Percentiles rank a stretch among this genome's conserved stretches.
These are phyloP conservation scores for Caenorhabditis sinica DNA, from an alignment of 2,888 invertebrate genomes.

Conservation along the genomic window DNA sequence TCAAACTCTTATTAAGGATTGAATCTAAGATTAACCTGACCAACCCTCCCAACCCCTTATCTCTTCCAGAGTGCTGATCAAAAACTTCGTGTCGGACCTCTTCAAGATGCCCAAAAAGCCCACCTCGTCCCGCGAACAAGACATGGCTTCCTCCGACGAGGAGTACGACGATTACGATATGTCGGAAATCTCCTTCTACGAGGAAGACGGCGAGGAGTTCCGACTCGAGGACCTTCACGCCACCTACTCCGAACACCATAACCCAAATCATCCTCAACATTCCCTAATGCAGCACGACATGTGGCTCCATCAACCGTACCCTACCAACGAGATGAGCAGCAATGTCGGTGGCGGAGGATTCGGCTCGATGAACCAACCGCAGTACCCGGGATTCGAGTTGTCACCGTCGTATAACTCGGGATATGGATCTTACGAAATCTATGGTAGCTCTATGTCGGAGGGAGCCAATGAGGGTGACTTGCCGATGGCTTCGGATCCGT, in stretches of 20 bases:
- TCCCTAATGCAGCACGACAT: constrained; percentile 14
- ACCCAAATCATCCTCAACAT: background rate
- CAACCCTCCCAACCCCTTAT: background rate
- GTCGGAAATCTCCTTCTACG: constrained; percentile 48
- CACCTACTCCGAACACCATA: background rate
- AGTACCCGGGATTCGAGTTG: constrained; percentile 9
- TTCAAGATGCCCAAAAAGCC: constrained; percentile 68
- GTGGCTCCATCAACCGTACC: constrained; percentile 32
- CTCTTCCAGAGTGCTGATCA: constrained; percentile 70
- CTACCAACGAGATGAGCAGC: background rate
- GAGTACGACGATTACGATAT: constrained; percentile 60
- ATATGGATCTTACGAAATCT: constrained; percentile 64
- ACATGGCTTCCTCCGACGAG: constrained; percentile 62
- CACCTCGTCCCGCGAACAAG: constrained; percentile 42
- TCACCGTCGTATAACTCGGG: constrained; percentile 32
- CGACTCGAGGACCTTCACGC: constrained; percentile 47
- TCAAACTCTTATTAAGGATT: no score
- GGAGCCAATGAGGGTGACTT: constrained; percentile 68
- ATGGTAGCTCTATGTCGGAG: constrained; percentile 61
- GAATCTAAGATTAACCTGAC: no score
- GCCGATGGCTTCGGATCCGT: constrained; percentile 58
- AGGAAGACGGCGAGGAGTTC: constrained; percentile 60
- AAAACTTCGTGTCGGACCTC: constrained; percentile 73
- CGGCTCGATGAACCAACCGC: background rate
- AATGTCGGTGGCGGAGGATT: constrained; percentile 18